Evolutionary conservation across 1,140 invertebrate species (phyloP).

Genomic region (Aphis gossypii): DNA sequence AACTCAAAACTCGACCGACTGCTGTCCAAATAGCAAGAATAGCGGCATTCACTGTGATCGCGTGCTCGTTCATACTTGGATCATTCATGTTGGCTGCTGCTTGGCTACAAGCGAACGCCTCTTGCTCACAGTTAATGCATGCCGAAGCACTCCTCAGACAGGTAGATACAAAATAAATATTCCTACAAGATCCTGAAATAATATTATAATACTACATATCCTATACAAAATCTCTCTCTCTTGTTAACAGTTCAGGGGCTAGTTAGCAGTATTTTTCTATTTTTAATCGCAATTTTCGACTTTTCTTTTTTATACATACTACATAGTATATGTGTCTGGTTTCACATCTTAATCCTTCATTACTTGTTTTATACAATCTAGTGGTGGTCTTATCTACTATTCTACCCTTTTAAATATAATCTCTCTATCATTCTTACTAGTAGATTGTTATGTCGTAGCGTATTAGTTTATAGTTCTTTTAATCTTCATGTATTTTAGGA

Average conservation of each 20-base stretch:
- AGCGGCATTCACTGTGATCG: conserved; percentile 78
- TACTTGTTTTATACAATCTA: no score
- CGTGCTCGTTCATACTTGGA: conserved; percentile 78
- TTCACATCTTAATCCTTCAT: no score
- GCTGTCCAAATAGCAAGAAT: conserved; percentile 83
- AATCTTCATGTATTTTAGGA: no score
- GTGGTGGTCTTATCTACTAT: no score
- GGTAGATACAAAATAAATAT: conserved; percentile 27
- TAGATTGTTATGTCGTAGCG: no score
- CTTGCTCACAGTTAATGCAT: conserved; percentile 56
- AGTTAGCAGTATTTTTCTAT: background rate
- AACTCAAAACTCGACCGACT: conserved; percentile 71
- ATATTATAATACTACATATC: background rate
- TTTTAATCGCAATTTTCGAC: background rate
- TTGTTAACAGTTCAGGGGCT: no score
- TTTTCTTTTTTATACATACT: background rate
- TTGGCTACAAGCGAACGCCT: conserved; percentile 73
- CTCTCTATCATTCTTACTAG: no score
- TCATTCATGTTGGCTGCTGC: conserved; percentile 80
- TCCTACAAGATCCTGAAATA: background rate
- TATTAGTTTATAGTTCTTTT: no score
- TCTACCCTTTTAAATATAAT: no score
- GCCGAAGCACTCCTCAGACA: conserved; percentile 58
- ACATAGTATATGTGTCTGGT: no score
- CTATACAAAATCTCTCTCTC: background rate